A percentile compares a stretch with the other conserved stretches of the same genome.
Conservation (phyloP, 2,113 vertebrate genomes). For the Anser cygnoides region DNA sequence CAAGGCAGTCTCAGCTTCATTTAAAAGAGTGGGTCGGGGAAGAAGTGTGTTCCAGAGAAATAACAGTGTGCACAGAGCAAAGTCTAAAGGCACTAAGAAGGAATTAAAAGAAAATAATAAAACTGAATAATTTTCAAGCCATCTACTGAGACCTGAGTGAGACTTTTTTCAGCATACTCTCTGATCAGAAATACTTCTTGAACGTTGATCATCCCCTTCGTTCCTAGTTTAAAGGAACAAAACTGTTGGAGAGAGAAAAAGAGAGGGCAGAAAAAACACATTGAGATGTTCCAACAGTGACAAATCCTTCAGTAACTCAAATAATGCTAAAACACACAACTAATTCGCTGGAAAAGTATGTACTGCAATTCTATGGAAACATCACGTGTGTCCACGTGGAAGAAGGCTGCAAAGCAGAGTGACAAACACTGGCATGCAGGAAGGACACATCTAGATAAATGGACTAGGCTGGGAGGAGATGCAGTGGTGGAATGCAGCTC, state of each 20-base stretch:
- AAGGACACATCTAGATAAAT: background rate
- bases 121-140: background rate
- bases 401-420: background rate
- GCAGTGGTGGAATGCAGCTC: background rate
- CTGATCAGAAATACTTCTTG: background rate
- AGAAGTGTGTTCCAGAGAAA: background rate
- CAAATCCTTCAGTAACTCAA: background rate
- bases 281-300: background rate
- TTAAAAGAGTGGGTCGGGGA: background rate
- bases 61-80: background rate
- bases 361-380: too few relatives aligned
- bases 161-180: background rate
- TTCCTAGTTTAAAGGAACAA: background rate
- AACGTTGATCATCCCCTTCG: background rate
- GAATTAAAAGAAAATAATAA: background rate
- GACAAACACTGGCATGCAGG: background rate
- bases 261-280: accelerated
- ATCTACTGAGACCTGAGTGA: background rate
- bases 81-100: background rate
- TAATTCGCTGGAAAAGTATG: background rate
- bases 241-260: background rate
- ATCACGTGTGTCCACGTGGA: too few relatives aligned
- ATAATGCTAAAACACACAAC: background rate
- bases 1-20: background rate
- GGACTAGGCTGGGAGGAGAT: background rate